Base-by-base conservation (phyloP, 1,140 invertebrate genomes). In the Trachymyrmex septentrionalis region DNA sequence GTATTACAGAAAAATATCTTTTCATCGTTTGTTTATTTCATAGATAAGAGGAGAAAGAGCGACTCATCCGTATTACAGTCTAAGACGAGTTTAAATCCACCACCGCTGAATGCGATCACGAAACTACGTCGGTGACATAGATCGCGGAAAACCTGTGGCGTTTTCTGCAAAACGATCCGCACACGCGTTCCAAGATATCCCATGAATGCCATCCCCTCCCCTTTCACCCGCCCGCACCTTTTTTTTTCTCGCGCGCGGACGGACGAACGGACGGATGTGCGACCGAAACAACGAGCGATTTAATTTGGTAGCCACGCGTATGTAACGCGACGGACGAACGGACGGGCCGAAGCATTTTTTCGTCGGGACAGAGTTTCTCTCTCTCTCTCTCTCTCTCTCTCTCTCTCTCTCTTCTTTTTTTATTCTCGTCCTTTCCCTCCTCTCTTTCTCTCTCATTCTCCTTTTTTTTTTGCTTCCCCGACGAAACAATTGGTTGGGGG, bases 401-500 rank as follows among this genome's bases (percentile, higher is more conserved):
- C 24, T 63, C 14, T 7, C 38, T 50, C 48, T 1, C 12, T 48
- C 12, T 16, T 44, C 50, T 73, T 59, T 73, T 61, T 73, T 86
- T 27, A 48, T 55, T 67, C n/a, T 59, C 63, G 16, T 30, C 21
- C 69, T 30, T 48, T 72, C 55, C 34, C 59, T 16, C 10, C 67
- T n/a, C 57, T 64, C 84, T 86, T 27, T 19, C 69, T 71, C 72
- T 12, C 50, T 80, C 67, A 19, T 77, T 61, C 21, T 59, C 80
- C 67, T 84, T 90, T 88, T 76, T 88, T 76, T 88, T 75, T 90
- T 63, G 73, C 81, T 61, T 21, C 72, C 57, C 66, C 61, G 59
- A 84, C 90, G 86, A 91, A 91, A 91, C 88, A 91, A 87, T 86
- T 86, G 87, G 87, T 80, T 71, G 66, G 86, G 69, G 77, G 73